phyloP scores from a whole-genome alignment of 1,140 invertebrate species.

The Drosophila carrolli region DNA sequence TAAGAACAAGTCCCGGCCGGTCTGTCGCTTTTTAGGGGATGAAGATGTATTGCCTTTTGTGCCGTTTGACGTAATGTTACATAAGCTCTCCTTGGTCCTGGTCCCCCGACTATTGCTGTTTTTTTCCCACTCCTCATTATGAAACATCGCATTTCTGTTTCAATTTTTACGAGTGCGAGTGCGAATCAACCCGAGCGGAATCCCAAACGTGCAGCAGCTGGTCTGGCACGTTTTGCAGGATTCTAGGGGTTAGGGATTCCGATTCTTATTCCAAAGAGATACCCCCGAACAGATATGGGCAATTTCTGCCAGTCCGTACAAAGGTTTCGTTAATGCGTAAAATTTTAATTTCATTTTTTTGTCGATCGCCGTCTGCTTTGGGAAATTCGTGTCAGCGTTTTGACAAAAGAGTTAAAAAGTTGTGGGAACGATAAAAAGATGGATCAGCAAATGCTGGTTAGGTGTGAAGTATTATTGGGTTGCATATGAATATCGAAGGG shows the following conservation, averaged over 20 bases:
- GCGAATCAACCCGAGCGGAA: slow-evolving; percentile 31
- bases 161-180: slow-evolving; percentile 66
- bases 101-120: neutral
- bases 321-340: slow-evolving; percentile 77
- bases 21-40: slow-evolving; percentile 60
- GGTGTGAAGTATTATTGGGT: slow-evolving; percentile 58
- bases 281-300: slow-evolving; percentile 66
- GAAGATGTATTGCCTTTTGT: slow-evolving; percentile 82
- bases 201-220: slow-evolving; percentile 68
- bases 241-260: slow-evolving; percentile 30
- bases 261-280: slow-evolving; percentile 34
- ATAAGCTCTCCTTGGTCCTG: slow-evolving; percentile 59
- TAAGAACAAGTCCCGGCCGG: slow-evolving; percentile 44
- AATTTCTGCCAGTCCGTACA: slow-evolving; percentile 63
- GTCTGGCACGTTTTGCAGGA: slow-evolving; percentile 50
- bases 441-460: slow-evolving; percentile 51
- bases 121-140: slow-evolving; percentile 54
- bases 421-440: slow-evolving; percentile 59
- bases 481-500: slow-evolving; percentile 7
- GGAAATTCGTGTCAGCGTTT: slow-evolving; percentile 69
- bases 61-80: slow-evolving; percentile 82
- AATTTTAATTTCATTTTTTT: slow-evolving; percentile 81
- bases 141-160: slow-evolving; percentile 73
- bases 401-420: slow-evolving; percentile 82
- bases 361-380: slow-evolving; percentile 46